Evolutionary conservation across 2,113 vertebrate species (phyloP).

Genomic region (Neoarius graeffei): DNA sequence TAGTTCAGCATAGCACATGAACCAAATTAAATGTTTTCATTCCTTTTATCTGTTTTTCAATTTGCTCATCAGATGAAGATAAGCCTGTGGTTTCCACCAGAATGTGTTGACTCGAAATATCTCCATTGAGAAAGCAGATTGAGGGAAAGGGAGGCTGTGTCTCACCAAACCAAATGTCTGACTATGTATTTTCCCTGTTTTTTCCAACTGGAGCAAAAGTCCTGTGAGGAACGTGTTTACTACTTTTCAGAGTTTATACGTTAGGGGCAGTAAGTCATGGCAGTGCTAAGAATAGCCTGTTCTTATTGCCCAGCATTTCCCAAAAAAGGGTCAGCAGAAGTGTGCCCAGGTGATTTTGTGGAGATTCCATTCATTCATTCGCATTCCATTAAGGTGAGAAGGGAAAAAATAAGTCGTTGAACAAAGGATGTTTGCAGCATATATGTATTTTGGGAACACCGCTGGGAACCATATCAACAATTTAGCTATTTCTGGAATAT

Average conservation of each 20-base stretch:
- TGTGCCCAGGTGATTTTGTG: constrained; percentile 62
- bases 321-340: constrained; percentile 40
- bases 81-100: constrained; percentile 37
- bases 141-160: constrained; percentile 12
- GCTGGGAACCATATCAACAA: constrained; percentile 56
- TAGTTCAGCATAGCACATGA: not conserved
- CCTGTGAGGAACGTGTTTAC: constrained; percentile 71
- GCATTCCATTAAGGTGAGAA: constrained; percentile 57
- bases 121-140: constrained; percentile 12
- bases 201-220: constrained; percentile 79
- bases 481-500: constrained; percentile 29
- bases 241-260: constrained; percentile 73
- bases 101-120: constrained; percentile 31
- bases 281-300: constrained; percentile 70
- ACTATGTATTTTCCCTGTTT: constrained; percentile 45
- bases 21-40: not conserved
- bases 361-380: constrained; percentile 58
- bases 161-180: constrained; percentile 56
- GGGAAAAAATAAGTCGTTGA: constrained; percentile 70
- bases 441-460: constrained; percentile 64
- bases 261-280: constrained; percentile 58
- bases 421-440: constrained; percentile 71
- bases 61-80: not conserved
- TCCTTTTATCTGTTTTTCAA: not conserved
- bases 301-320: constrained; percentile 54